These are phyloP conservation scores for Corydoras sp. DNA, from an alignment of 2,113 vertebrate genomes.

Conservation along the genomic window DNA sequence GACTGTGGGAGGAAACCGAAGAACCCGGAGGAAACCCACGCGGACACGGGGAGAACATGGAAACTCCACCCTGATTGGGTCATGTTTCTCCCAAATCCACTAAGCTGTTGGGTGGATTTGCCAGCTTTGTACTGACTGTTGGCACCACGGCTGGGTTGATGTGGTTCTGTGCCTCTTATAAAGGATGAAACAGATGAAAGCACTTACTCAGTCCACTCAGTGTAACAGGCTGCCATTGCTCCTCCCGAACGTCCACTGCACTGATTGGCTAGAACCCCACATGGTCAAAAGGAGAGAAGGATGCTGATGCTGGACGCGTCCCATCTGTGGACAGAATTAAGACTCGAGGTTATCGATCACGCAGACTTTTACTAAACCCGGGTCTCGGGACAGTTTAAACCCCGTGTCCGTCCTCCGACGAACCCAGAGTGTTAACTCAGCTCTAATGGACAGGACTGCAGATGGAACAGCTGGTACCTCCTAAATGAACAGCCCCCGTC, in stretches of 20 bases:
- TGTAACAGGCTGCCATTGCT: slow-evolving; percentile 49
- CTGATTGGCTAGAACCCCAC: slow-evolving; percentile 15
- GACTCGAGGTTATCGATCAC: neutral
- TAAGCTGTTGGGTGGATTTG: no score
- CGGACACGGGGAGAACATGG: neutral
- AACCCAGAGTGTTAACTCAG: no score
- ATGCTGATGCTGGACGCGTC: slow-evolving; percentile 22
- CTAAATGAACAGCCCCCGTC: no score
- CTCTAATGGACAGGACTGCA: no score
- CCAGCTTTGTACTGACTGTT: no score
- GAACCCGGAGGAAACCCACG: neutral
- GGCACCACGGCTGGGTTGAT: no score
- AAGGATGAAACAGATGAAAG: slow-evolving; percentile 19
- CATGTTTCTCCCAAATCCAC: no score
- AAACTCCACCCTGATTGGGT: neutral
- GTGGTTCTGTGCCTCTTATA: no score
- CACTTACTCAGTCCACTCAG: slow-evolving; percentile 53
- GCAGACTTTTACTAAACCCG: no score
- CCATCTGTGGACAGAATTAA: slow-evolving; percentile 47
- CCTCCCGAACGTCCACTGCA: slow-evolving; percentile 48
- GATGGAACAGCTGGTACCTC: no score
- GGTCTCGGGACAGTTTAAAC: no score
- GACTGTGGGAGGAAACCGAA: neutral
- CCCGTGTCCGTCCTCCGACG: no score
- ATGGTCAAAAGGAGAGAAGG: slow-evolving; percentile 20